These are phyloP conservation scores for Pectinophora gossypiella DNA, from an alignment of 1,140 invertebrate genomes.

Conservation along the genomic window DNA sequence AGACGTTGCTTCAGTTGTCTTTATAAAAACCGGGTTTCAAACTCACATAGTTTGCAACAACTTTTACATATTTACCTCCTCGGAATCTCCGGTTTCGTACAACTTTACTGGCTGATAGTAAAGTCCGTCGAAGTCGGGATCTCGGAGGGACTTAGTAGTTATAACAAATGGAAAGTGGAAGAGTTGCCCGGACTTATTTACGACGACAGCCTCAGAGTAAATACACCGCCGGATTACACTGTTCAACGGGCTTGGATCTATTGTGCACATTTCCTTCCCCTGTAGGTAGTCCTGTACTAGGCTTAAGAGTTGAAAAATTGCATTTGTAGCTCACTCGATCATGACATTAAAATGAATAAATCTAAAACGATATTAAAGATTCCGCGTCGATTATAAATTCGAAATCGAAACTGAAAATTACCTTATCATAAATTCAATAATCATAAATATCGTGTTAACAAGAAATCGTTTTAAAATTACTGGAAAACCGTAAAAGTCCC, in stretches of 20 bases:
- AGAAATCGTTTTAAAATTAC: no score
- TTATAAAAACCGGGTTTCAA: no score
- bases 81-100: neutral
- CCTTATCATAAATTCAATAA: no score
- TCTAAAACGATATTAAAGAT: no score
- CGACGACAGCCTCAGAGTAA: slow-evolving; percentile 30
- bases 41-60: neutral
- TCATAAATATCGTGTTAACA: no score
- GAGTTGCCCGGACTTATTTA: slow-evolving; percentile 47
- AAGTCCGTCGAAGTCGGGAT: slow-evolving; percentile 33
- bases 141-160: slow-evolving; percentile 33
- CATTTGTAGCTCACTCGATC: no score
- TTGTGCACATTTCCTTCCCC: slow-evolving; percentile 23
- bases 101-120: slow-evolving; percentile 13
- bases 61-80: neutral
- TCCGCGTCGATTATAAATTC: no score
- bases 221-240: slow-evolving; percentile 49
- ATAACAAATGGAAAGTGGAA: slow-evolving; percentile 41
- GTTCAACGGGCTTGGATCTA: slow-evolving; percentile 32
- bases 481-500: no score
- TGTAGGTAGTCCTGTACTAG: neutral
- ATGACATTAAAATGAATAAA: no score
- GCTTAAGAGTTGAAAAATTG: no score
- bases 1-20: no score
- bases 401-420: no score